These are phyloP conservation scores for Heliopora coerulea DNA, from an alignment of 92 coral and sea anemone species.

Conservation along the genomic window DNA sequence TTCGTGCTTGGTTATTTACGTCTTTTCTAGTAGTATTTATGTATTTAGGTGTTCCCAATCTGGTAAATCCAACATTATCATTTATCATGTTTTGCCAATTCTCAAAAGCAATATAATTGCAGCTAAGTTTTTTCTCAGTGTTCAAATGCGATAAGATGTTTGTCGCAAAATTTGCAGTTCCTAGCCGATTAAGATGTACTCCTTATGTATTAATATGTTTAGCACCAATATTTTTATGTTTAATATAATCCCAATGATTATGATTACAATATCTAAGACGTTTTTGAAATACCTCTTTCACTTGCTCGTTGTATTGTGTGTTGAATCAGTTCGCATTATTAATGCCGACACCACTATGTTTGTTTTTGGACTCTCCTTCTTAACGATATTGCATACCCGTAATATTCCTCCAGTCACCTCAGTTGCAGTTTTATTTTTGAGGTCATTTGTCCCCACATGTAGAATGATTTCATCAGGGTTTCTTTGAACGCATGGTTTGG, in stretches of 20 bases:
- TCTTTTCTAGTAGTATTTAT: too few relatives aligned
- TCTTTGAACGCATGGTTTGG: constrained; percentile 6
- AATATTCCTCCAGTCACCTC: background rate
- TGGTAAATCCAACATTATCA: too few relatives aligned
- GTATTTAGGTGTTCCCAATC: too few relatives aligned
- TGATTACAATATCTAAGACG: too few relatives aligned
- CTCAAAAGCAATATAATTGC: background rate
- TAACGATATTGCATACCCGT: background rate
- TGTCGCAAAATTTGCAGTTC: background rate
- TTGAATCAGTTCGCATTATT: too few relatives aligned
- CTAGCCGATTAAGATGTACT: background rate
- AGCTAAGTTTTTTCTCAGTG: background rate
- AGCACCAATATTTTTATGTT: background rate
- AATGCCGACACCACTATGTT: too few relatives aligned
- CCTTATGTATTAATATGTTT: too few relatives aligned
- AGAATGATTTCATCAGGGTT: constrained; percentile 9
- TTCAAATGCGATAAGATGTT: constrained; percentile 6
- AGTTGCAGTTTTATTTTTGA: background rate
- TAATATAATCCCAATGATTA: constrained; percentile 4
- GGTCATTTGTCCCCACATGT: background rate
- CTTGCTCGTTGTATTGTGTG: too few relatives aligned
- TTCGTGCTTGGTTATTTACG: too few relatives aligned
- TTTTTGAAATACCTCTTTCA: too few relatives aligned
- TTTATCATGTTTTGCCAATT: too few relatives aligned
- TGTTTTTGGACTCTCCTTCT: too few relatives aligned